phyloP scores from a whole-genome alignment of 2,113 vertebrate genomes.

The Brachyhypopomus gauderio region DNA sequence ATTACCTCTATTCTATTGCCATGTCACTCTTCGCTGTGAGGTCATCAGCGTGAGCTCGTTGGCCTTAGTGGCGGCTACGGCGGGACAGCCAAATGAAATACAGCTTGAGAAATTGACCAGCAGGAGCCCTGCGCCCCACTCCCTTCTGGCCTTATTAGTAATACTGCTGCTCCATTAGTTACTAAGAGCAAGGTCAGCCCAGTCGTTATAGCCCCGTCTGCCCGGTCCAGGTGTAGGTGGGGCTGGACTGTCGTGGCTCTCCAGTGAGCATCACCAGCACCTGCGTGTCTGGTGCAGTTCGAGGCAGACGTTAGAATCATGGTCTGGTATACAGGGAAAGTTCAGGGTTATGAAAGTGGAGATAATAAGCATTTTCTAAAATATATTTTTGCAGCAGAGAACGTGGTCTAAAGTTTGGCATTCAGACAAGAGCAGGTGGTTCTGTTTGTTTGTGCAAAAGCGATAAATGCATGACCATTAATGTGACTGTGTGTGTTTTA shows the following conservation, averaged over 20 bases:
- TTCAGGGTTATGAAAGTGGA: neutral
- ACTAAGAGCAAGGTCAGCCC: conserved; percentile 9
- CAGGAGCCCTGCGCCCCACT: neutral
- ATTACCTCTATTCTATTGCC: neutral
- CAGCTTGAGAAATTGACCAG: neutral
- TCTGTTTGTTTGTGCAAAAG: neutral
- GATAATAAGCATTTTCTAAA: neutral
- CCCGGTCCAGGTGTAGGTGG: neutral
- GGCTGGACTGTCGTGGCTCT: neutral
- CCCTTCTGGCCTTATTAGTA: conserved; percentile 14
- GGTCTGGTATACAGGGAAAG: neutral
- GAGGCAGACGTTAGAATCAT: neutral
- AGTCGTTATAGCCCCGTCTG: neutral
- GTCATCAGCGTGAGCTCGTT: neutral
- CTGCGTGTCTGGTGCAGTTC: neutral
- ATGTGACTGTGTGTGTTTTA: too few relatives aligned
- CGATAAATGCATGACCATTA: neutral
- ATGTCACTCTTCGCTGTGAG: neutral
- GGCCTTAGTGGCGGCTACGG: too few relatives aligned
- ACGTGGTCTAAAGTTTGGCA: neutral
- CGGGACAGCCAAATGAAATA: neutral
- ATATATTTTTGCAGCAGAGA: neutral
- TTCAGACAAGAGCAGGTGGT: too few relatives aligned
- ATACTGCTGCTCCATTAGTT: conserved; percentile 2
- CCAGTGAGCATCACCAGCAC: neutral